Conservation (phyloP, 2,797 vertebrate species). For the Parauchenoglanis ngamensis region DNA sequence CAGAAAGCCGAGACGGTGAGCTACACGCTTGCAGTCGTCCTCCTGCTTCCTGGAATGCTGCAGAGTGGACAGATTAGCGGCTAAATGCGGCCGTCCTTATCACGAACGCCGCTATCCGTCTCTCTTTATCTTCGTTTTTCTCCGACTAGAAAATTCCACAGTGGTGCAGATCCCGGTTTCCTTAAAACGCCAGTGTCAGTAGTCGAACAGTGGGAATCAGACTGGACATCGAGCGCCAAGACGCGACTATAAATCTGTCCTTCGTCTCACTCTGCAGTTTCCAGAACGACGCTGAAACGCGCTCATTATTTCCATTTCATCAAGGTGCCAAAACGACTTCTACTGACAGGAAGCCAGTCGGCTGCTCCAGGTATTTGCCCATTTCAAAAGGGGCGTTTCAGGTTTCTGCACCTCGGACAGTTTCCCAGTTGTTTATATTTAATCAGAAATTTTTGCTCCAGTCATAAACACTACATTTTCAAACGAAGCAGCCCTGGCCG, state of each 20-base stretch:
- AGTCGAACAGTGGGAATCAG: background rate
- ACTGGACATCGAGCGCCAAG: background rate
- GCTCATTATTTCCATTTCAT: background rate
- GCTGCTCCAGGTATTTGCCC: background rate
- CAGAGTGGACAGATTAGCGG: background rate
- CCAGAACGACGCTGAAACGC: too few species aligned
- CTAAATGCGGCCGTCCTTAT: background rate
- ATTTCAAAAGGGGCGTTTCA: background rate
- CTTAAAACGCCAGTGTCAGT: background rate
- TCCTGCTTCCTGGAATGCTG: conserved; percentile 4
- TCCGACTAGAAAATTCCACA: background rate
- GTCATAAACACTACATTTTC: too few species aligned
- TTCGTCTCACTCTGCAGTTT: background rate
- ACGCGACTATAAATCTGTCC: background rate
- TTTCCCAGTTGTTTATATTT: too few species aligned
- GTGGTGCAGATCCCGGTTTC: background rate
- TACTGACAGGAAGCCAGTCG: background rate
- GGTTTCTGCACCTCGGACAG: background rate
- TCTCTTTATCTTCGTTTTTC: background rate
- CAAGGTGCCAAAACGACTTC: background rate
- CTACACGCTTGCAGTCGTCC: background rate
- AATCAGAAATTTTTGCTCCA: too few species aligned
- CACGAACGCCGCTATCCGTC: background rate
- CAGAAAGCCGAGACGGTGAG: background rate
- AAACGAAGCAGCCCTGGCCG: too few species aligned